Conservation (phyloP, 2,888 invertebrate genomes). For the Euspilapteryx auroguttella region DNA sequence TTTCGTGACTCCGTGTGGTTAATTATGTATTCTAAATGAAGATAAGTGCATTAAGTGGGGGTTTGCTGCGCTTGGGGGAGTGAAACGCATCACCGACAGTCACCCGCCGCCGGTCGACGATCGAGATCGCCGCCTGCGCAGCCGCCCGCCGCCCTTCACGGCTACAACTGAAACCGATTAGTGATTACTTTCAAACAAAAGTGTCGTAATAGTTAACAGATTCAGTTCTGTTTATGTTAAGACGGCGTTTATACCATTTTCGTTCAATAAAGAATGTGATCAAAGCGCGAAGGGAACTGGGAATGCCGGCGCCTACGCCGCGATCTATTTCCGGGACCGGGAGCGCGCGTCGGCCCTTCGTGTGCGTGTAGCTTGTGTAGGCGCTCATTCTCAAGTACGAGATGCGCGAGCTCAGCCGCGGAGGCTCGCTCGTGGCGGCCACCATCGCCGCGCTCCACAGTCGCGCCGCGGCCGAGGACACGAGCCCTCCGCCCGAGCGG, state of each 20-base stretch:
- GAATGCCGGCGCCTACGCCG: constrained; percentile 41
- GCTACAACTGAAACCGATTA: too few species aligned
- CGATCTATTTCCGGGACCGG: constrained; percentile 57
- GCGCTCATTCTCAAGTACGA: constrained; percentile 51
- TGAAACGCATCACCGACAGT: too few species aligned
- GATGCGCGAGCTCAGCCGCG: constrained; percentile 59
- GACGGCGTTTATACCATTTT: constrained; percentile 12
- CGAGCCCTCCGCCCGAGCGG: constrained; percentile 25
- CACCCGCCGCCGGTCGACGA: too few species aligned
- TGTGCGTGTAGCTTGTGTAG: constrained; percentile 21
- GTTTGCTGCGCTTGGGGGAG: too few species aligned
- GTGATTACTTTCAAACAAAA: too few species aligned
- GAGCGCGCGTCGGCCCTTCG: constrained; percentile 47
- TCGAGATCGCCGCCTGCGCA: too few species aligned
- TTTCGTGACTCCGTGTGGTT: too few species aligned
- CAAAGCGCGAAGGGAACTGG: constrained; percentile 37
- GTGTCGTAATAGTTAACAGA: too few species aligned
- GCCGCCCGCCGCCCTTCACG: too few species aligned
- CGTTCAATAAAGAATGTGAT: constrained; percentile 26
- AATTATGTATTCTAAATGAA: too few species aligned
- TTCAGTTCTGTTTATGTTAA: neutral
- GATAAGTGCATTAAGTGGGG: too few species aligned
- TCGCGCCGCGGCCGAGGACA: constrained; percentile 33
- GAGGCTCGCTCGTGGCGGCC: constrained; percentile 64
- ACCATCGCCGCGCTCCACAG: constrained; percentile 50